phyloP scores from a whole-genome alignment of 2,888 invertebrate species.

The Papilio demoleus region DNA sequence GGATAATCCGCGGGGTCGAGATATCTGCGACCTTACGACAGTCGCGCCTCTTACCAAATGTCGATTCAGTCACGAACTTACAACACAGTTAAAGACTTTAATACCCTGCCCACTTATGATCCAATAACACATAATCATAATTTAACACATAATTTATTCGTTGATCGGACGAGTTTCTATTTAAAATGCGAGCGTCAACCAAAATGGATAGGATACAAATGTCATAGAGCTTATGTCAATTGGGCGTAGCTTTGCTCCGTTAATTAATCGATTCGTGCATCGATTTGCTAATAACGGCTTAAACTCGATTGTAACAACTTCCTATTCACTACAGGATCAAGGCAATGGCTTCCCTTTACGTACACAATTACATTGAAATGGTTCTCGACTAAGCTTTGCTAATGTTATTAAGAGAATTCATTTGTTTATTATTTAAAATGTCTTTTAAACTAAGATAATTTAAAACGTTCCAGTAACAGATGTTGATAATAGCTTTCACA shows the following conservation, averaged over 20 bases:
- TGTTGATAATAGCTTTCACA: too few species aligned
- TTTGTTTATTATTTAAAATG: neutral
- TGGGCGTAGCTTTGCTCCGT: neutral
- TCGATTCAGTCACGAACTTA: constrained; percentile 72
- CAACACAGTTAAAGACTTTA: constrained; percentile 1
- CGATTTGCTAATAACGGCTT: constrained; percentile 9
- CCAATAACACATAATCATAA: neutral
- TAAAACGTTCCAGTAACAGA: too few species aligned
- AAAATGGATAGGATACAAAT: neutral
- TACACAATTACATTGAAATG: constrained; percentile 1
- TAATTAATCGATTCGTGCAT: constrained; percentile 32
- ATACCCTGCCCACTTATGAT: neutral
- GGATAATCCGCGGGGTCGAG: constrained; percentile 79
- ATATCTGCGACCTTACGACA: constrained; percentile 68
- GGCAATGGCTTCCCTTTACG: constrained; percentile 7
- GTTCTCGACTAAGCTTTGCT: constrained; percentile 4
- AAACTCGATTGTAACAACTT: constrained; percentile 23
- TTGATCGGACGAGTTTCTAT: neutral
- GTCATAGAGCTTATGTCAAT: neutral
- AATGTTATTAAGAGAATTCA: constrained; percentile 1
- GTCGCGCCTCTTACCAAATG: constrained; percentile 58
- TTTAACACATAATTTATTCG: too few species aligned
- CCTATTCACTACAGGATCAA: constrained; percentile 13
- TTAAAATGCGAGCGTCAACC: too few species aligned
- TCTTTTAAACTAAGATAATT: too few species aligned